Evolutionary conservation across 2,113 vertebrate genomes (phyloP), one percentile per base, ranked within the genome.

Genomic region (Junco hyemalis): DNA sequence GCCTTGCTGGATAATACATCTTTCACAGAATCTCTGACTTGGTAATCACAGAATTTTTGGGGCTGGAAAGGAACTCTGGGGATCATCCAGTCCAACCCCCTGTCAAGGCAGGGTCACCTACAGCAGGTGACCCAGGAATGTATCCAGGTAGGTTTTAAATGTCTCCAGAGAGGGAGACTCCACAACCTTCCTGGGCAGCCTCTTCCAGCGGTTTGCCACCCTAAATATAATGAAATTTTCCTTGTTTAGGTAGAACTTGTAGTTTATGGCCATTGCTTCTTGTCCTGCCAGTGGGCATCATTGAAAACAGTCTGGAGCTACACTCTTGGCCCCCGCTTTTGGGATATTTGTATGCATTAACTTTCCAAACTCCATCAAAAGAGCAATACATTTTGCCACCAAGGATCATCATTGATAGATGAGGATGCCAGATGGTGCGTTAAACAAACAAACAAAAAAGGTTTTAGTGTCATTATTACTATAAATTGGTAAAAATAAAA

Each of bases 271-370:
- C 22, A 16, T 15, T 44, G 9, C 23, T 66, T 56, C 44, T 51
- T 35, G 4, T 66, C 12, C 33, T 38, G 26, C 24, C 28, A 7
- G 33, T 38, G 33, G 5, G 16, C 10, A 29, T 14, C 8, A 44
- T 1, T 42, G 23, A 36, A 44, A 57, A 36, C 4, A 36, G 8
- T 20, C 36, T 59, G 68, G 10, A 15, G 33, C 18, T 19, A 20
- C 8, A 24, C 6, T 8, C 23, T 24, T 59, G 59, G 19, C 14
- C 8, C 5, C 22, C 0, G 0, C 23, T 15, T 44, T 51, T 44
- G 60, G 38, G 44, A 16, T 59, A 33, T 73, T 81, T 51, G 29
- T 11, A 20, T 33, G 18, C 36, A 36, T 65, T 73, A 50, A 29
- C 44, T 51, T 59, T 44, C 22, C 33, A 92, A 64, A 60, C 20